phyloP scores from a whole-genome alignment of 1,140 invertebrate species.

The Drosophila albomicans region DNA sequence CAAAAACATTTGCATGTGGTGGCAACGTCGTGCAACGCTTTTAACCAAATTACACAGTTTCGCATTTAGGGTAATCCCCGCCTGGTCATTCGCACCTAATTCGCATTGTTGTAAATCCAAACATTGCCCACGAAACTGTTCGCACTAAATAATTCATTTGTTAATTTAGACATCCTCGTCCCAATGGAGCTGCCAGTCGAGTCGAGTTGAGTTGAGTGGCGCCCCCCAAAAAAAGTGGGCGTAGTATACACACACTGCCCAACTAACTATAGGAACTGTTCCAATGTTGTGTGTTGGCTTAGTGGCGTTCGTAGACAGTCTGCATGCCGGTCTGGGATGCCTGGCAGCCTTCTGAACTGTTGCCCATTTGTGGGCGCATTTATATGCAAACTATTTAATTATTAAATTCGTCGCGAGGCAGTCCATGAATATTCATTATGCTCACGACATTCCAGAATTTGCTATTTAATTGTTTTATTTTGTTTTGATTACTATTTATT shows the following conservation, averaged over 20 bases:
- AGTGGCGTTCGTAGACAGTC: slow-evolving; percentile 24
- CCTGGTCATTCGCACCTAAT: slow-evolving; percentile 78
- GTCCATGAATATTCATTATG: slow-evolving; percentile 76
- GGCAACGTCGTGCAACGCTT: slow-evolving; percentile 48
- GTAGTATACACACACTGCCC: background rate
- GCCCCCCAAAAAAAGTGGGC: background rate
- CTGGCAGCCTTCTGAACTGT: slow-evolving; percentile 9
- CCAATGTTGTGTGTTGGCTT: slow-evolving; percentile 33
- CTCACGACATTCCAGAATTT: slow-evolving; percentile 71
- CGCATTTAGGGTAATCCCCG: slow-evolving; percentile 71
- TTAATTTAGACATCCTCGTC: slow-evolving; percentile 73
- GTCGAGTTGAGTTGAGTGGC: background rate
- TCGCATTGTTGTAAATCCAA: slow-evolving; percentile 69
- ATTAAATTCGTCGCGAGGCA: slow-evolving; percentile 56
- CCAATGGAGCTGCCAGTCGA: background rate
- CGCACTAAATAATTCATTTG: slow-evolving; percentile 79
- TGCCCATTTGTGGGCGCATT: slow-evolving; percentile 54
- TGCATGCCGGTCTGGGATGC: background rate
- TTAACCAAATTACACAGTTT: slow-evolving; percentile 73
- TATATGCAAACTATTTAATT: slow-evolving; percentile 74
- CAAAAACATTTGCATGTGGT: slow-evolving; percentile 20
- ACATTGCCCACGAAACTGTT: slow-evolving; percentile 75
- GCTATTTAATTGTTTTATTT: slow-evolving; percentile 71
- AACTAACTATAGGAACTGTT: background rate
- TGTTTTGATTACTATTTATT: slow-evolving; percentile 48